These are phyloP conservation scores for Acleris emargana DNA, from an alignment of 2,888 invertebrate species.

Conservation along the genomic window DNA sequence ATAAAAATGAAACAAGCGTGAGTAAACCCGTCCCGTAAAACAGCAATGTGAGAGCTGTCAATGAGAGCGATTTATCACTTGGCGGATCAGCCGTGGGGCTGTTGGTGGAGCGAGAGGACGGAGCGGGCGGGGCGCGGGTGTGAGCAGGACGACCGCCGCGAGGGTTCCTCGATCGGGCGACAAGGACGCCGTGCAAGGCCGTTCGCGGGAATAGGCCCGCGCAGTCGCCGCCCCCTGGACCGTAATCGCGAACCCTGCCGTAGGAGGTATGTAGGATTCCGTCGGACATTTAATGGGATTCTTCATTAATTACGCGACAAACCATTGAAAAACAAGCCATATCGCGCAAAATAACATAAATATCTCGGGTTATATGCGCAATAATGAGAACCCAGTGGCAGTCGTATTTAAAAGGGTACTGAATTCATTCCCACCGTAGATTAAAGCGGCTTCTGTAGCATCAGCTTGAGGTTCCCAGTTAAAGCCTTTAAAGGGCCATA, in stretches of 20 bases:
- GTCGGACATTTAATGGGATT: slow-evolving; percentile 5
- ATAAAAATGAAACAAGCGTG: slow-evolving; percentile 67
- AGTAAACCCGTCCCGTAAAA: slow-evolving; percentile 60
- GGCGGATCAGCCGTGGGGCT: slow-evolving; percentile 61
- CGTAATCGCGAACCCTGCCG: slow-evolving; percentile 20
- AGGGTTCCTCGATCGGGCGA: slow-evolving; percentile 59
- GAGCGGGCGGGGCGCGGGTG: slow-evolving; percentile 44
- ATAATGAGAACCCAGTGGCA: too few relatives aligned
- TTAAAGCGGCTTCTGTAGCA: slow-evolving; percentile 1
- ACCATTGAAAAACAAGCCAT: too few relatives aligned
- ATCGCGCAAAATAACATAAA: too few relatives aligned
- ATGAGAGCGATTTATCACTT: slow-evolving; percentile 71
- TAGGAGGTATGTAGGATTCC: slow-evolving; percentile 1
- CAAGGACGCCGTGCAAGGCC: slow-evolving; percentile 79
- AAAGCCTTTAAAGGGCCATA: slow-evolving; percentile 36
- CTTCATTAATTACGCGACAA: neutral
- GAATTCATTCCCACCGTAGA: neutral
- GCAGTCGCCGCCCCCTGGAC: slow-evolving; percentile 45
- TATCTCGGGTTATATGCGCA: too few relatives aligned
- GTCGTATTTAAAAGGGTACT: too few relatives aligned
- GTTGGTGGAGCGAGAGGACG: slow-evolving; percentile 52
- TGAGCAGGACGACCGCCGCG: slow-evolving; percentile 52
- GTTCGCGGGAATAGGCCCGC: slow-evolving; percentile 60
- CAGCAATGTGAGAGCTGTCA: slow-evolving; percentile 66
- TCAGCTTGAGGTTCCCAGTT: slow-evolving; percentile 8